phyloP scores from a whole-genome alignment of 2,888 invertebrate genomes.

The Drosophila paramelanica region DNA sequence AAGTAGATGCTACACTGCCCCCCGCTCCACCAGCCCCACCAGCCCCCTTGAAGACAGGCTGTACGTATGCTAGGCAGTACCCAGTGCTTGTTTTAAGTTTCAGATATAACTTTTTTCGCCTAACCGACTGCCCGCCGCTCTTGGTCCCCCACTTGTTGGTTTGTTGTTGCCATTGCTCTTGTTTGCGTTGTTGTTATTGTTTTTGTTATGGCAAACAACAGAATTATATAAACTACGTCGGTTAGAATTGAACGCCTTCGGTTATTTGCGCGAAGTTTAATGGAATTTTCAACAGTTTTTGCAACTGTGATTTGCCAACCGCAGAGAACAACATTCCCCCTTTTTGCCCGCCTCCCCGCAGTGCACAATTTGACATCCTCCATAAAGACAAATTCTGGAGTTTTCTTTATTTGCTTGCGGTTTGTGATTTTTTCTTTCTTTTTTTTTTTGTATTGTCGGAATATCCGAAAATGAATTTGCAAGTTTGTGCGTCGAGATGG shows the following conservation, averaged over 20 bases:
- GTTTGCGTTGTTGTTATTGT: constrained; percentile 19
- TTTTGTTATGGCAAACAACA: constrained; percentile 72
- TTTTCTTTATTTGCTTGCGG: constrained; percentile 46
- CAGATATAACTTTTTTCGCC: constrained; percentile 58
- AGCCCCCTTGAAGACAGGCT: too few relatives aligned
- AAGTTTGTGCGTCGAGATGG: constrained; percentile 38
- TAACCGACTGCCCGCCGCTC: constrained; percentile 13
- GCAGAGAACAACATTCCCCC: constrained; percentile 37
- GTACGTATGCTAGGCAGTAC: neutral
- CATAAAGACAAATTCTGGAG: constrained; percentile 27
- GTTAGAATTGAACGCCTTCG: constrained; percentile 83
- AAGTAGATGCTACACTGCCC: constrained; percentile 1
- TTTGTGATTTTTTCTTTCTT: constrained; percentile 24
- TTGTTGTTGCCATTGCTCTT: constrained; percentile 9
- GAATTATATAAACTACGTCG: constrained; percentile 80
- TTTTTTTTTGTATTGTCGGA: constrained; percentile 6
- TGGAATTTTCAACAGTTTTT: constrained; percentile 83
- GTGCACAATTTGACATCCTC: constrained; percentile 13
- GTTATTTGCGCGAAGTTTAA: constrained; percentile 83
- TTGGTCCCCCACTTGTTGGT: constrained; percentile 9
- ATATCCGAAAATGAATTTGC: constrained; percentile 54
- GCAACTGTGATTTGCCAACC: constrained; percentile 73
- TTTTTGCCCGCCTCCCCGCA: neutral
- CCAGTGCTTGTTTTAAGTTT: constrained; percentile 68
- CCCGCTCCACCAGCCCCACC: neutral